Evolutionary conservation across 2,113 vertebrate genomes (phyloP).

Genomic region (Rhombomys opimus): DNA sequence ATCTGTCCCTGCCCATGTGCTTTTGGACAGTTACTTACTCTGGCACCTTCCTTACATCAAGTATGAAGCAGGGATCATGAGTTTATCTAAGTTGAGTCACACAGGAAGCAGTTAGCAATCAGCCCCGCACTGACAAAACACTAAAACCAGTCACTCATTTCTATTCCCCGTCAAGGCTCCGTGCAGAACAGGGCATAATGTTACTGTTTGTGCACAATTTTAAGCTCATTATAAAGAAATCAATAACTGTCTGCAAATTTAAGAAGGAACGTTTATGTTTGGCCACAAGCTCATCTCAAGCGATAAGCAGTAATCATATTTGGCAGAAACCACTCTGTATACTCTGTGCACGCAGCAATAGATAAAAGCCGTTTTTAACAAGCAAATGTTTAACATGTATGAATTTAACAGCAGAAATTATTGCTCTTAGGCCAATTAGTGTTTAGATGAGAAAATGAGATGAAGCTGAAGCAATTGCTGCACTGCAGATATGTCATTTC

Average conservation of each 20-base stretch:
- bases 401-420: background rate
- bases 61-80: rapidly evolving
- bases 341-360: background rate
- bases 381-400: background rate
- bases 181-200: background rate
- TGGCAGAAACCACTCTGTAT: background rate
- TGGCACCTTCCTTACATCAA: background rate
- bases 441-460: background rate
- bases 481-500: background rate
- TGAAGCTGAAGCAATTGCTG: background rate
- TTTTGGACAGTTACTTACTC: background rate
- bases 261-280: background rate
- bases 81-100: rapidly evolving
- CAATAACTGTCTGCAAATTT: background rate
- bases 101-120: background rate
- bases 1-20: background rate
- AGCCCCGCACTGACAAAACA: rapidly evolving
- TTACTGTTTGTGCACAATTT: background rate
- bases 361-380: background rate
- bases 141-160: background rate
- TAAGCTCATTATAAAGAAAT: background rate
- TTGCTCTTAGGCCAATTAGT: background rate
- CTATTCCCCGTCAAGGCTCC: background rate
- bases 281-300: background rate
- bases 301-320: background rate